Percentiles rank a stretch among this genome's conserved stretches.
Conservation (phyloP, 2,888 invertebrate species). For the Philereme transversata region DNA sequence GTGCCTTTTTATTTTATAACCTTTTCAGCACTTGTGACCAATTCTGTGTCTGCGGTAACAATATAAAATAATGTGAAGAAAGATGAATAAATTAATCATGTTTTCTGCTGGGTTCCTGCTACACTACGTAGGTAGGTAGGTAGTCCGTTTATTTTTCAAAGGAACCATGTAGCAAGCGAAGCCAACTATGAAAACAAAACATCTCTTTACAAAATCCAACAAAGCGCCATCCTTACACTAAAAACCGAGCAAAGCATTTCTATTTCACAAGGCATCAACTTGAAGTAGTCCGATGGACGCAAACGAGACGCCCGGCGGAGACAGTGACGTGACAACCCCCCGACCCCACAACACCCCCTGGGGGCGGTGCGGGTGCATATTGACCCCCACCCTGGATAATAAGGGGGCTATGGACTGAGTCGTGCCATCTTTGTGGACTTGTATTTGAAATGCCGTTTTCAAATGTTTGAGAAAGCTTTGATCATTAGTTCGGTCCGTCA, state of each 20-base stretch:
- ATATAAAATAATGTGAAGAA: no score
- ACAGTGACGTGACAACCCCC: constrained; percentile 78
- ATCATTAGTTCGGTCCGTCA: constrained; percentile 22
- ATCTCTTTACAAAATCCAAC: constrained; percentile 4
- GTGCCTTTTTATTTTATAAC: no score
- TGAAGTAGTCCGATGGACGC: constrained; percentile 71
- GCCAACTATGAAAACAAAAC: constrained; percentile 6
- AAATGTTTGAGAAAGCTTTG: constrained; percentile 29
- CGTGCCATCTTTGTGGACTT: constrained; percentile 67
- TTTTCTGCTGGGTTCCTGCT: no score
- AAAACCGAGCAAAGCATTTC: constrained; percentile 46
- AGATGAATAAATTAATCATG: no score
- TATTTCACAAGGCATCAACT: constrained; percentile 69
- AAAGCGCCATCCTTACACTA: constrained; percentile 19
- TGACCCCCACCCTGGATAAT: constrained; percentile 72
- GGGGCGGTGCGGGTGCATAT: constrained; percentile 53
- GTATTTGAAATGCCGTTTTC: constrained; percentile 44
- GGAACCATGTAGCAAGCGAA: no score
- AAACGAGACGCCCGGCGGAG: constrained; percentile 77
- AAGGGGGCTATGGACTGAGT: constrained; percentile 72
- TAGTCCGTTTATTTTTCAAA: no score
- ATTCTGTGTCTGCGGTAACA: no score
- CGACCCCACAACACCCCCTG: constrained; percentile 34
- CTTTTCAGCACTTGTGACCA: no score
- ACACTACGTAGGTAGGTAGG: no score